A percentile compares a stretch with the other conserved stretches of the same genome.
phyloP scores from a whole-genome alignment of 1,140 invertebrate species.

The Pseudomyrmex concolor region DNA sequence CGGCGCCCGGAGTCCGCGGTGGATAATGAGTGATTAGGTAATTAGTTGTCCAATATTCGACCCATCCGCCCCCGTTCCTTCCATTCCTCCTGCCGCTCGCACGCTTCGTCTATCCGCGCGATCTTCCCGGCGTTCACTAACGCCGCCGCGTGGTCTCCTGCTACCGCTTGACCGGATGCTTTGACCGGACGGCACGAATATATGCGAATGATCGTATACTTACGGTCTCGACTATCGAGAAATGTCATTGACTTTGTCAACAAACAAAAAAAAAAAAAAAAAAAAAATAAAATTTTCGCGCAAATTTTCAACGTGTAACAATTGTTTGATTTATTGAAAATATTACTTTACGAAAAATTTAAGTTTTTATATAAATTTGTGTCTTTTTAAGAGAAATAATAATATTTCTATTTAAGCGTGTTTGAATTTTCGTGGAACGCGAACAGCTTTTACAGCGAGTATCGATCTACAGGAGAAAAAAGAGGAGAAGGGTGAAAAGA shows the following conservation, averaged over 20 bases:
- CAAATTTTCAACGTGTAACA: no score
- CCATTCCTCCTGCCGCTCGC: not conserved
- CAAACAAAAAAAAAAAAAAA: not conserved
- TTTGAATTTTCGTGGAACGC: conserved; percentile 24
- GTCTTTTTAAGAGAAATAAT: no score
- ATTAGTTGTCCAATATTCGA: conserved; percentile 80
- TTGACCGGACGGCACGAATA: conserved; percentile 50
- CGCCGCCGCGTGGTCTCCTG: conserved; percentile 43
- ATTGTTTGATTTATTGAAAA: no score
- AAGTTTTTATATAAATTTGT: no score
- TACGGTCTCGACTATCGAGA: not conserved
- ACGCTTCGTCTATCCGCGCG: conserved; percentile 21
- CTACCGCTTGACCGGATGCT: conserved; percentile 52
- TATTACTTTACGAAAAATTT: no score
- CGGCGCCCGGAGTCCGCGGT: conserved; percentile 68
- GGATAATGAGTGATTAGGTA: conserved; percentile 80
- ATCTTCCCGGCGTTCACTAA: conserved; percentile 32
- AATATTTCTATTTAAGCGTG: no score
- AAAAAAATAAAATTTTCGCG: no score
- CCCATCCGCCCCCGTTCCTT: conserved; percentile 55
- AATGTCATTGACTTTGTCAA: not conserved
- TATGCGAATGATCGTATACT: not conserved
- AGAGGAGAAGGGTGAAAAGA: conserved; percentile 45
- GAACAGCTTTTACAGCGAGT: conserved; percentile 46
- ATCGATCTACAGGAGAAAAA: conserved; percentile 60